phyloP scores from a whole-genome alignment of 2,888 invertebrate species.

The Euphydryas editha region DNA sequence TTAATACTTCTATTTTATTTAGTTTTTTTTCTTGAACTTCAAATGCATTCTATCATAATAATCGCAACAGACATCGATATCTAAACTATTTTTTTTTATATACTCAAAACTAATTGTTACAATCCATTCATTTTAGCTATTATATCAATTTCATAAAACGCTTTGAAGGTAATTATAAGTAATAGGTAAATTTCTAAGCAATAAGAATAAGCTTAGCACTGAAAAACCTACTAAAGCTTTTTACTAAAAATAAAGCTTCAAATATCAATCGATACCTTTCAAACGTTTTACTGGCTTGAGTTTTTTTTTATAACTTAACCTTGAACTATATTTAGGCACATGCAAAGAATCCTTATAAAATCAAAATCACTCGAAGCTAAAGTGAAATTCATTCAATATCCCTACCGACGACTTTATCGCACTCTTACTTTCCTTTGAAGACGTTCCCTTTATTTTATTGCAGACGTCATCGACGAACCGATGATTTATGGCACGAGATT shows the following conservation, averaged over 20 bases:
- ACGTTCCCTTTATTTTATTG: conserved; percentile 52
- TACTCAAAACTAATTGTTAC: neutral
- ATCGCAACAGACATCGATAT: conserved; percentile 49
- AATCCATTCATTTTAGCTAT: neutral
- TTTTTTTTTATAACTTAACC: conserved; percentile 27
- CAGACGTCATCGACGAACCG: conserved; percentile 63
- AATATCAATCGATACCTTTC: neutral
- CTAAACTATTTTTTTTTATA: conserved; percentile 30
- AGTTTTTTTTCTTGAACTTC: conserved; percentile 52
- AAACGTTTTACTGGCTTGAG: conserved; percentile 14
- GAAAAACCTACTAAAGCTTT: neutral
- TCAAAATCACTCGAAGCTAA: conserved; percentile 29
- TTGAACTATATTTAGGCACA: conserved; percentile 38
- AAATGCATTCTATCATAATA: conserved; percentile 55
- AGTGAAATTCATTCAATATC: conserved; percentile 41
- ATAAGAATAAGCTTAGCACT: neutral
- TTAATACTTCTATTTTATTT: too few relatives aligned
- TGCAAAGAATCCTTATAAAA: conserved; percentile 33
- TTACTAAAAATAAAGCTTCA: neutral
- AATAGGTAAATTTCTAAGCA: neutral
- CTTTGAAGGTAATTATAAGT: conserved; percentile 1
- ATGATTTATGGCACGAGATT: conserved; percentile 76
- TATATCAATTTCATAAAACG: neutral
- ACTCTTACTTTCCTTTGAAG: conserved; percentile 43
- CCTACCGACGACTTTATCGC: conserved; percentile 43